Percentiles rank a stretch among this genome's conserved stretches.
These are phyloP conservation scores for Scytalopus superciliaris DNA, from an alignment of 2,113 vertebrate species.

Conservation along the genomic window DNA sequence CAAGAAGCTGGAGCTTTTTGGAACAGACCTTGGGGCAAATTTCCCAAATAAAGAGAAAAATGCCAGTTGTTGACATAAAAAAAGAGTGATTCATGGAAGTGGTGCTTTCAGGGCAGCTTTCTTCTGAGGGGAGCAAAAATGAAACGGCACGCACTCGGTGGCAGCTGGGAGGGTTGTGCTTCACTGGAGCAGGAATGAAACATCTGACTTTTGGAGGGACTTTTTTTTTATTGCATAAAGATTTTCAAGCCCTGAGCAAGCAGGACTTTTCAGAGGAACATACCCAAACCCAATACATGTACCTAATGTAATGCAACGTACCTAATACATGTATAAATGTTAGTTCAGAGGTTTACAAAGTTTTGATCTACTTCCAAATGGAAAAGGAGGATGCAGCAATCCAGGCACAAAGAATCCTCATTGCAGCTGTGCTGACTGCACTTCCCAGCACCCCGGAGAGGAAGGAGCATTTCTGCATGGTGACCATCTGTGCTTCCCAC, in stretches of 20 bases:
- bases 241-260: background rate
- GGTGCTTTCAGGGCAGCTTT: background rate
- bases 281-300: background rate
- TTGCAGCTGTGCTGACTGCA: constrained; percentile 21
- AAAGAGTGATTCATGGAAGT: background rate
- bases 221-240: background rate
- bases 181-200: background rate
- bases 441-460: background rate
- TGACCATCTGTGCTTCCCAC: constrained; percentile 22
- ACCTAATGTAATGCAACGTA: too few relatives aligned
- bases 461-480: background rate
- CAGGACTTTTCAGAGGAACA: background rate
- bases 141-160: background rate
- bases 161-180: constrained; percentile 15
- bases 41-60: background rate
- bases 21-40: background rate
- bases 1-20: background rate
- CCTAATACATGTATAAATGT: too few relatives aligned
- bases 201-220: background rate
- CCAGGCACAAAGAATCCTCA: background rate
- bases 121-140: background rate
- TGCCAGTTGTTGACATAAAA: background rate
- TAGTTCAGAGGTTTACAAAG: background rate
- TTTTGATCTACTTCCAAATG: background rate
- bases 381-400: background rate